These are phyloP conservation scores for Astreopora myriophthalma DNA, from an alignment of 64 coral and sea anemone species.

Conservation along the genomic window DNA sequence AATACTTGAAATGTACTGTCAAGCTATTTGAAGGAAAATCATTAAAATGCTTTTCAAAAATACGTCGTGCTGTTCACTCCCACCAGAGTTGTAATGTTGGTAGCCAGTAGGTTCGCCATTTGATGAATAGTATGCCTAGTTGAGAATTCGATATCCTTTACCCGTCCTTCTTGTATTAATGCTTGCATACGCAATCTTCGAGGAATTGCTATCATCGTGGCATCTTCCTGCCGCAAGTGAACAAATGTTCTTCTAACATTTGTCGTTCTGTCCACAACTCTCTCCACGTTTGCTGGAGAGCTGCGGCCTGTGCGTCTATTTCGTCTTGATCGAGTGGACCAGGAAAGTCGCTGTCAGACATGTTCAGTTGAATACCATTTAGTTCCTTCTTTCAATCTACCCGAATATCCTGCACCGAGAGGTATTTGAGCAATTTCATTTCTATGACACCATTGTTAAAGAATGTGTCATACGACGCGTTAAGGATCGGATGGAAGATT, in stretches of 20 bases:
- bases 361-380: no score
- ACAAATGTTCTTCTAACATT: background rate
- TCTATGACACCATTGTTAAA: no score
- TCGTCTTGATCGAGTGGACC: background rate
- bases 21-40: background rate
- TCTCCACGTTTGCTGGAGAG: background rate
- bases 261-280: background rate
- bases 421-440: no score
- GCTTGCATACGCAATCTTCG: background rate
- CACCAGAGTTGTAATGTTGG: background rate
- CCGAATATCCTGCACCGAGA: no score
- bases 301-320: background rate
- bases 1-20: background rate
- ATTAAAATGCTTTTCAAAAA: background rate
- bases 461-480: no score
- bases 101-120: background rate
- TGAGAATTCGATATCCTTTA: background rate
- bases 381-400: no score
- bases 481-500: no score
- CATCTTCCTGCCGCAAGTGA: constrained; percentile 8
- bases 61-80: background rate
- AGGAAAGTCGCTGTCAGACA: background rate
- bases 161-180: background rate
- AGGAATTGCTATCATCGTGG: background rate
- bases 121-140: background rate